A percentile compares a stretch with the other conserved stretches of the same genome.
Conservation (phyloP, 2,113 vertebrate genomes). For the Lichenostomus cassidix region DNA sequence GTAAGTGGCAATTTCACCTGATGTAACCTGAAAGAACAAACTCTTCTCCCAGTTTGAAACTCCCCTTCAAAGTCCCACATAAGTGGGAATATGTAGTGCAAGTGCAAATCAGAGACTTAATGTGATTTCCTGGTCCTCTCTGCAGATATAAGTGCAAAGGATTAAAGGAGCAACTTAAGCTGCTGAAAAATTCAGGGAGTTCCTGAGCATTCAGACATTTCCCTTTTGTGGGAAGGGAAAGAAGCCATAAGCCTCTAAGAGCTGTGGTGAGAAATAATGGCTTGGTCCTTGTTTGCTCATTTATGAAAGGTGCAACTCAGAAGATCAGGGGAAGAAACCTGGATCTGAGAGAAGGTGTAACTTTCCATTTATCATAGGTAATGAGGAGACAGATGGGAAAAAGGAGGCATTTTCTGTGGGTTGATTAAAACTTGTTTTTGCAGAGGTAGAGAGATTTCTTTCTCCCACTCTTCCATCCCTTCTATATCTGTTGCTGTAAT, state of each 20-base stretch:
- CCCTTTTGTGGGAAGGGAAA: not conserved
- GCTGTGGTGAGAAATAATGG: not conserved
- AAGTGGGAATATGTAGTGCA: not conserved
- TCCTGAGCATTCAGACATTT: not conserved
- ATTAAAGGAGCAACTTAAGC: not conserved
- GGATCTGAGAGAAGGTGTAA: not conserved
- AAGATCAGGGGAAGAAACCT: not conserved
- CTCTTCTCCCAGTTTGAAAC: not conserved
- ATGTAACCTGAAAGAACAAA: not conserved
- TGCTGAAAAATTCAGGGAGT: not conserved
- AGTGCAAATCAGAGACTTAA: conserved; percentile 1
- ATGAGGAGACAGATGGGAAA: not conserved
- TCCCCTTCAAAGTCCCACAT: not conserved
- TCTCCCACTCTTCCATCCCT: not conserved
- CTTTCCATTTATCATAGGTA: not conserved
- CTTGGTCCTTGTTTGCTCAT: not conserved
- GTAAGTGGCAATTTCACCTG: not conserved
- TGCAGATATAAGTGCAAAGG: not conserved
- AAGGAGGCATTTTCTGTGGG: not conserved
- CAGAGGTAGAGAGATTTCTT: not conserved
- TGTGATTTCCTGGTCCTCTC: not conserved
- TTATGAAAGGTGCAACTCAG: not conserved
- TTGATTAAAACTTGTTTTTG: not conserved
- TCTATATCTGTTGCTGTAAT: not conserved
- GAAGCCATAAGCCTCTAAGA: not conserved